These are phyloP conservation scores for Calliopsis andreniformis DNA, from an alignment of 1,140 invertebrate species.

Conservation along the genomic window DNA sequence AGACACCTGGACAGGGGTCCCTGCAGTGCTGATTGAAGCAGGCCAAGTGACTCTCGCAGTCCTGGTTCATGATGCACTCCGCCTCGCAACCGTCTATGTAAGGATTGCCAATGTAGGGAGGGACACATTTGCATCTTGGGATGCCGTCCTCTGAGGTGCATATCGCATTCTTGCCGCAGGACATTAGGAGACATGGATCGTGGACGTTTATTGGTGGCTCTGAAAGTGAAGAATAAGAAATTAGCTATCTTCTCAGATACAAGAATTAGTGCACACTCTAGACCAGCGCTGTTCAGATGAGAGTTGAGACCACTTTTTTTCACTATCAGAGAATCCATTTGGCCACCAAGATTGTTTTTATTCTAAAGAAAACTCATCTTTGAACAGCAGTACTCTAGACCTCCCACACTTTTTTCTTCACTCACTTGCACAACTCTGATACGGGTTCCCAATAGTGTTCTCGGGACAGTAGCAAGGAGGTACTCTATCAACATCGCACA, in stretches of 20 bases:
- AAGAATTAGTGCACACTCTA: too few relatives aligned
- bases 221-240: slow-evolving; percentile 20
- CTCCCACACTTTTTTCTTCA: too few relatives aligned
- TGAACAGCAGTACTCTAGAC: too few relatives aligned
- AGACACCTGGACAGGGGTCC: slow-evolving; percentile 92
- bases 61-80: slow-evolving; percentile 89
- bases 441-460: slow-evolving; percentile 89
- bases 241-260: background rate
- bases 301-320: too few relatives aligned
- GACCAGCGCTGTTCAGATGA: too few relatives aligned
- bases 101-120: slow-evolving; percentile 92
- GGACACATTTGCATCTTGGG: slow-evolving; percentile 90
- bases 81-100: slow-evolving; percentile 89
- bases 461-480: slow-evolving; percentile 92
- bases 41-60: slow-evolving; percentile 89
- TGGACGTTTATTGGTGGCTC: slow-evolving; percentile 70
- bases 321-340: too few relatives aligned
- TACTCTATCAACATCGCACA: slow-evolving; percentile 88
- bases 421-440: slow-evolving; percentile 85
- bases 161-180: slow-evolving; percentile 91
- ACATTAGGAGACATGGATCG: slow-evolving; percentile 89
- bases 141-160: slow-evolving; percentile 86
- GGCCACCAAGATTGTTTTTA: too few relatives aligned
- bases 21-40: slow-evolving; percentile 93
- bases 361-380: too few relatives aligned